Evolutionary conservation across 2,888 invertebrate genomes (phyloP), one percentile per base, ranked within the genome.

Genomic region (Drosophila vallismaia): DNA sequence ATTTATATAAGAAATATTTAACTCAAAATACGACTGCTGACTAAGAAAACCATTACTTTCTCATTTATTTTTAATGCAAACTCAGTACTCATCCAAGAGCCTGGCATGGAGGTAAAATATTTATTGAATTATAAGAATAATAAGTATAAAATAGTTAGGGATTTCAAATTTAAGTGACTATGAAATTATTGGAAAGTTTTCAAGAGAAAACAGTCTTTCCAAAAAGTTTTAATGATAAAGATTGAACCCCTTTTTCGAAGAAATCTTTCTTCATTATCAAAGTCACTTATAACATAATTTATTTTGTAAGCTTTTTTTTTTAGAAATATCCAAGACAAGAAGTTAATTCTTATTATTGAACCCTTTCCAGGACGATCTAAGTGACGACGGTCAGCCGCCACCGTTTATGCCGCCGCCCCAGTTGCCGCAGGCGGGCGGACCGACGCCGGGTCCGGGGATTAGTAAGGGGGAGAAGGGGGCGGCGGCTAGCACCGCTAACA

Each of bases 21-120:
- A 14, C 14, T 1, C 4, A 7, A n/a, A 14, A 52, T 46, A 38
- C 45, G 31, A 52, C 10, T 38, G 9, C 48, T 46, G 29, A 83
- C 55, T 74, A 69, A 81, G 63, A 53, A 38, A 77, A 50, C 19
- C 26, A 12, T 54, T 68, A 67, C 64, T 76, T 71, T 88, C 76
- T 88, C 66, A 73, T 72, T 64, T 79, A 63, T 75, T 77, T 79
- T 69, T 84, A 86, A 85, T 86, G 89, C 82, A 68, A 46, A 74
- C 81, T 73, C 84, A 91, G 91, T 91, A 71, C 90, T 91, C 82
- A 89, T 91, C 74, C 89, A 91, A 88, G 91, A 91, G 79, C 87
- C 89, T 77, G 90, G 89, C 73, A 77, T 81, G 86, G 89, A 91
- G 91, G 91, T 91, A 91, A 90, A 58, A 55, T 53, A 54, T 46